Percentiles rank a stretch among this genome's conserved stretches.
phyloP scores from a whole-genome alignment of 2,888 invertebrate genomes.

The Agonum fuliginosum region DNA sequence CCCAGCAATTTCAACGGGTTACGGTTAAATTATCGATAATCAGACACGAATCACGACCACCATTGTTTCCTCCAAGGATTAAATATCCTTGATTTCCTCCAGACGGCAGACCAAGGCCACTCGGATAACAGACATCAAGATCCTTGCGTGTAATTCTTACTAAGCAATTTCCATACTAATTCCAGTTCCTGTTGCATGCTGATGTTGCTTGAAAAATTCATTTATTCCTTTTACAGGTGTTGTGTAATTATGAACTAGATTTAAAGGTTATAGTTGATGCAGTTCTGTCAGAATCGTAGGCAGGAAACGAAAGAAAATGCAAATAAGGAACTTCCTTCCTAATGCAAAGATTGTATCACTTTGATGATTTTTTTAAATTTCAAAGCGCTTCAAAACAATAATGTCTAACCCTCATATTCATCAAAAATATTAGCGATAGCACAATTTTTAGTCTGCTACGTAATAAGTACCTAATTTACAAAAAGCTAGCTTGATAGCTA shows the following conservation, averaged over 20 bases:
- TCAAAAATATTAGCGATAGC: too few species aligned
- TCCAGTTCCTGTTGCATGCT: conserved; percentile 48
- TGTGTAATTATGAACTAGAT: conserved; percentile 12
- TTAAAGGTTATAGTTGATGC: conserved; percentile 17
- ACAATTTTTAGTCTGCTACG: too few species aligned
- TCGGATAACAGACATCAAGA: conserved; percentile 18
- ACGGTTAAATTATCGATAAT: conserved; percentile 33
- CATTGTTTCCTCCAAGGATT: background rate
- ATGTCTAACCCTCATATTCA: too few species aligned
- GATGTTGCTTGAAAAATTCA: conserved; percentile 36
- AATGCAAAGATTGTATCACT: background rate
- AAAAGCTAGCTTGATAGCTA: too few species aligned
- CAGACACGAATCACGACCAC: conserved; percentile 15
- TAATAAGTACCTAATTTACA: too few species aligned
- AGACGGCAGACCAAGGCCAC: conserved; percentile 2
- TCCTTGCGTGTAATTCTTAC: conserved; percentile 39
- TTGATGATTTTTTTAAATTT: too few species aligned
- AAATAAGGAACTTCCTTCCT: background rate
- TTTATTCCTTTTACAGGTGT: conserved; percentile 21
- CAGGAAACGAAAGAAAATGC: background rate
- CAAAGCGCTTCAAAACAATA: too few species aligned
- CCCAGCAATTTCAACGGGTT: conserved; percentile 17
- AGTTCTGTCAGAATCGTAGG: background rate
- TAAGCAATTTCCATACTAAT: conserved; percentile 53
- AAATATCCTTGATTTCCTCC: too few species aligned